Evolutionary conservation across 2,797 vertebrate genomes (phyloP).

Genomic region (Simalia tracyae): DNA sequence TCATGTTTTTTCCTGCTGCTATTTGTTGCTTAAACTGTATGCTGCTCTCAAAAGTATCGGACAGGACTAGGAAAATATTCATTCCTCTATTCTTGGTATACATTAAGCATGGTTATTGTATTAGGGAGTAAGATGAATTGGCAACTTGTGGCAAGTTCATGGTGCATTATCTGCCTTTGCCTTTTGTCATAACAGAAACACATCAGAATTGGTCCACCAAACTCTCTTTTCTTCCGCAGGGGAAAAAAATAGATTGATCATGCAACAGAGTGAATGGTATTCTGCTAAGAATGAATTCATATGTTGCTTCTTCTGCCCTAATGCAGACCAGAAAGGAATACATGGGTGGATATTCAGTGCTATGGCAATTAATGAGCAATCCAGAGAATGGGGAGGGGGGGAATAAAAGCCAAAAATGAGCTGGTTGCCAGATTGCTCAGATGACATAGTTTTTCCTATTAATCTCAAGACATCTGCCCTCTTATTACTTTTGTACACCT

Average conservation of each 20-base stretch:
- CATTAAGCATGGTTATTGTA: neutral
- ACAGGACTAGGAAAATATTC: neutral
- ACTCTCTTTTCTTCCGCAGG: rapidly evolving
- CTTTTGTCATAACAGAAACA: neutral
- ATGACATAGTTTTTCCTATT: constrained; percentile 24
- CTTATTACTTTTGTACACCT: neutral
- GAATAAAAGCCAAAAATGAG: neutral
- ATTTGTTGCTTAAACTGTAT: neutral
- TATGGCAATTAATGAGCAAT: neutral
- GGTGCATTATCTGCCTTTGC: neutral
- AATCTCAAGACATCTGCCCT: constrained; percentile 47
- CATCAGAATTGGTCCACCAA: neutral
- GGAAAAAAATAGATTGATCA: neutral
- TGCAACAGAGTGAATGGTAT: neutral
- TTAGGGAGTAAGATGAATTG: neutral
- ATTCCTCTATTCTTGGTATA: neutral
- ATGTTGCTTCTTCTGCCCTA: neutral
- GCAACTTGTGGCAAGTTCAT: neutral
- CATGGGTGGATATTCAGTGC: neutral
- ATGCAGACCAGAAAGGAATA: neutral
- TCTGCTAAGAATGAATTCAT: neutral
- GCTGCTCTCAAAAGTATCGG: neutral
- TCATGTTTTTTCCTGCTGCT: neutral
- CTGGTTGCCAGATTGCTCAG: constrained; percentile 36
- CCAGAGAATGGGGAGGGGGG: rapidly evolving